A percentile compares a stretch with the other conserved stretches of the same genome.
These are phyloP conservation scores for Acanthococcus lagerstroemiae DNA, from an alignment of 2,888 invertebrate genomes.

Conservation along the genomic window DNA sequence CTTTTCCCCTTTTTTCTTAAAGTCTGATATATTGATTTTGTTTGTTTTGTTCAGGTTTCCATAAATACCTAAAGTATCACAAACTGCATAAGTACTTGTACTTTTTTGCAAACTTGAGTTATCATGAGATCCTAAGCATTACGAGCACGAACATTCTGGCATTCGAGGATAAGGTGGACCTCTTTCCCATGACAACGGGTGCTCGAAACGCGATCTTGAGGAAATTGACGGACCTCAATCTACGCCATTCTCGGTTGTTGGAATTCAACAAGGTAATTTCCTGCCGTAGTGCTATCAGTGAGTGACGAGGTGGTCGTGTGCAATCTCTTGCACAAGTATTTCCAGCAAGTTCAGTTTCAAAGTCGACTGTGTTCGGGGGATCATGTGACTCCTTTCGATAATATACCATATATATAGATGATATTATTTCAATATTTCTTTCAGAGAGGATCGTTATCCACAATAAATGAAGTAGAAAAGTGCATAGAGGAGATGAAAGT, in stretches of 20 bases:
- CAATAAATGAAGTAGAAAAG: neutral
- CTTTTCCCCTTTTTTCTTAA: no score
- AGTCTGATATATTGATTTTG: no score
- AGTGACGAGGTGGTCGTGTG: no score
- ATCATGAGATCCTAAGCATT: neutral
- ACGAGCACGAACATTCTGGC: neutral
- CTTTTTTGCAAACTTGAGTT: constrained; percentile 13
- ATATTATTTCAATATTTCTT: no score
- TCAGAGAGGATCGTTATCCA: no score
- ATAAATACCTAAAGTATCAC: constrained; percentile 10
- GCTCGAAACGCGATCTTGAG: constrained; percentile 11
- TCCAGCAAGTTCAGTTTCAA: no score
- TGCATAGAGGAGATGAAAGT: neutral
- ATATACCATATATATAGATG: no score
- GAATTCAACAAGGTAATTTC: no score
- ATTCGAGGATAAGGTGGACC: neutral
- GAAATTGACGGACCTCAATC: constrained; percentile 1
- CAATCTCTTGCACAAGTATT: no score
- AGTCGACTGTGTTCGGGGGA: no score
- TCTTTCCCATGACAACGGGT: constrained; percentile 12
- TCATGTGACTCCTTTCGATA: no score
- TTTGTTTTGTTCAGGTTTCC: constrained; percentile 19
- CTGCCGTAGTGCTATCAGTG: no score
- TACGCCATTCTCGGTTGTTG: neutral
- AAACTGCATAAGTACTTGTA: constrained; percentile 15